These are phyloP conservation scores for Platorchestia sp. DNA, from an alignment of 1,140 invertebrate species.

Conservation along the genomic window DNA sequence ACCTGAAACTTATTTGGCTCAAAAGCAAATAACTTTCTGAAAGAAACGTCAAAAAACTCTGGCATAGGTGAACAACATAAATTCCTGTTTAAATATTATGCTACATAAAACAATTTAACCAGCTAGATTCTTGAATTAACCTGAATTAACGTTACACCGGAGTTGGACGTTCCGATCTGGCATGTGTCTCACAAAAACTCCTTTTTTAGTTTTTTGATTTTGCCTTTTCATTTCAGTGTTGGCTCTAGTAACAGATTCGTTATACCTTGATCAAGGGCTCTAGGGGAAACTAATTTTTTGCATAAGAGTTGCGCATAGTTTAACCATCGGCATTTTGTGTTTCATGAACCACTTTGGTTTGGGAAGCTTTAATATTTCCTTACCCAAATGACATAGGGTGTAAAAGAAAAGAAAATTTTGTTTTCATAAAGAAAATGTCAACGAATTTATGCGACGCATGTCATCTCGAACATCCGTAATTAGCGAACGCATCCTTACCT, in stretches of 20 bases:
- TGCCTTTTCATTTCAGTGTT: background rate
- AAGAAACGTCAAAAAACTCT: background rate
- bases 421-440: background rate
- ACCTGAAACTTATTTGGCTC: background rate
- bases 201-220: background rate
- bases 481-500: background rate
- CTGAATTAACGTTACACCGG: background rate
- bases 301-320: background rate
- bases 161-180: too few relatives aligned
- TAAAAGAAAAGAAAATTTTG: background rate
- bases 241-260: background rate
- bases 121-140: background rate
- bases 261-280: background rate
- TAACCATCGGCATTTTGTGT: background rate
- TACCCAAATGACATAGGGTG: background rate
- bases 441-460: background rate
- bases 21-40: too few relatives aligned
- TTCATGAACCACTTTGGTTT: background rate
- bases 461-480: background rate
- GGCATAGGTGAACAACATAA: background rate
- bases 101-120: background rate
- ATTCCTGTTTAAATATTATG: background rate
- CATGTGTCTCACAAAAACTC: too few relatives aligned
- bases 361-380: background rate
- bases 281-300: background rate